These are phyloP conservation scores for Petrolisthes manimaculis DNA, from an alignment of 2,888 invertebrate genomes.

Conservation along the genomic window DNA sequence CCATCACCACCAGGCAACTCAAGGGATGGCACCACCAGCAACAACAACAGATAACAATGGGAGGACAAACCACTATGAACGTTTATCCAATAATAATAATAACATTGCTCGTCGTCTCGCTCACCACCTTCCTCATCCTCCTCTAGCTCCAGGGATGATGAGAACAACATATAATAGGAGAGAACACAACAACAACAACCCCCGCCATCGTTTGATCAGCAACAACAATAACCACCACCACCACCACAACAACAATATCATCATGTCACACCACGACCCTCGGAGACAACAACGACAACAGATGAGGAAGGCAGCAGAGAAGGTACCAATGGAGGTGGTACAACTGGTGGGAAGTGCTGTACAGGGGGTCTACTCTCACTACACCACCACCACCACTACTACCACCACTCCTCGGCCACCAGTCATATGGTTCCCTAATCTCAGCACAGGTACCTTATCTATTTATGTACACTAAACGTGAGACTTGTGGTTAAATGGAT, in stretches of 20 bases:
- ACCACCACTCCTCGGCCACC: slow-evolving; percentile 38
- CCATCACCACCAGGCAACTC: neutral
- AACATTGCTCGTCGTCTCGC: too few relatives aligned
- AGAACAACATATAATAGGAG: neutral
- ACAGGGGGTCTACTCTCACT: slow-evolving; percentile 21
- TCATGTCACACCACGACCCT: too few relatives aligned
- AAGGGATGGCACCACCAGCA: neutral
- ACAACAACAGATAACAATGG: neutral
- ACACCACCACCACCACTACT: slow-evolving; percentile 17
- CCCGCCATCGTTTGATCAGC: neutral
- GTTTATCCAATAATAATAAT: too few relatives aligned
- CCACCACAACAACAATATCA: neutral
- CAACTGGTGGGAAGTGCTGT: slow-evolving; percentile 38
- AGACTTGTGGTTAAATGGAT: neutral
- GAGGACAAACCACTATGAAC: too few relatives aligned
- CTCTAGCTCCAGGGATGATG: neutral
- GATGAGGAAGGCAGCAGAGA: neutral
- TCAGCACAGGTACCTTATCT: slow-evolving; percentile 25
- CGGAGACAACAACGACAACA: too few relatives aligned
- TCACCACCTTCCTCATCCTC: neutral
- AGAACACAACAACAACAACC: neutral
- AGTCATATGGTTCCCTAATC: slow-evolving; percentile 50
- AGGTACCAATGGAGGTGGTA: slow-evolving; percentile 40
- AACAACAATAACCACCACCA: neutral
- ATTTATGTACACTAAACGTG: too few relatives aligned